Conservation (phyloP, 2,797 vertebrate species). For the Miichthys miiuy region DNA sequence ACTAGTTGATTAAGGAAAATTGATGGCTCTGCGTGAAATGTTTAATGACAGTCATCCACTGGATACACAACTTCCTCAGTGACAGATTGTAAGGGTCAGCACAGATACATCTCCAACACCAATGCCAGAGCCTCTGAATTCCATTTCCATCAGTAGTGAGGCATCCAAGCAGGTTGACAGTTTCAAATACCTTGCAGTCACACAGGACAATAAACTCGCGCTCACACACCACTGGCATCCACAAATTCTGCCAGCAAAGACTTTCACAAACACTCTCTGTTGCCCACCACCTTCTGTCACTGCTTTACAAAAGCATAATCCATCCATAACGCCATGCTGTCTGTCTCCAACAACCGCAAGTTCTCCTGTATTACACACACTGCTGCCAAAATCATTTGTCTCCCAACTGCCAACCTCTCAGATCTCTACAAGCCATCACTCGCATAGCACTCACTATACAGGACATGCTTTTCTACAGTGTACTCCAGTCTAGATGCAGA, state of each 20-base stretch:
- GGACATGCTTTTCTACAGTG: not conserved
- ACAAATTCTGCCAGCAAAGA: not conserved
- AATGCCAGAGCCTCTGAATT: not conserved
- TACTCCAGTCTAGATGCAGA: not conserved
- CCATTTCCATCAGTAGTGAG: not conserved
- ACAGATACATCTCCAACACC: not conserved
- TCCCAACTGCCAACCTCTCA: not conserved
- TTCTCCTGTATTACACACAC: not conserved
- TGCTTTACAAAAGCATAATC: not conserved
- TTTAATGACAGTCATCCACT: not conserved
- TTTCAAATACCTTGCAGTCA: not conserved
- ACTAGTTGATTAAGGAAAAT: not conserved
- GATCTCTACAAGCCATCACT: conserved; percentile 1
- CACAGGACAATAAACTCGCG: too few species aligned
- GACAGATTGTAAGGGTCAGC: not conserved
- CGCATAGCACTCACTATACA: not conserved
- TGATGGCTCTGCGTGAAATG: not conserved
- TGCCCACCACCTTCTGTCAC: not conserved
- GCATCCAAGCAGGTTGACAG: not conserved
- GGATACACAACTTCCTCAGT: not conserved
- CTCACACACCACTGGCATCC: not conserved
- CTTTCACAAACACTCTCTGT: too few species aligned
- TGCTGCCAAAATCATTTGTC: not conserved
- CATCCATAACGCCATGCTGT: not conserved
- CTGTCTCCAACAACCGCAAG: not conserved